Percentiles rank a stretch among this genome's conserved stretches.
These are phyloP conservation scores for Zaprionus ornatus DNA, from an alignment of 1,140 invertebrate genomes.

Conservation along the genomic window DNA sequence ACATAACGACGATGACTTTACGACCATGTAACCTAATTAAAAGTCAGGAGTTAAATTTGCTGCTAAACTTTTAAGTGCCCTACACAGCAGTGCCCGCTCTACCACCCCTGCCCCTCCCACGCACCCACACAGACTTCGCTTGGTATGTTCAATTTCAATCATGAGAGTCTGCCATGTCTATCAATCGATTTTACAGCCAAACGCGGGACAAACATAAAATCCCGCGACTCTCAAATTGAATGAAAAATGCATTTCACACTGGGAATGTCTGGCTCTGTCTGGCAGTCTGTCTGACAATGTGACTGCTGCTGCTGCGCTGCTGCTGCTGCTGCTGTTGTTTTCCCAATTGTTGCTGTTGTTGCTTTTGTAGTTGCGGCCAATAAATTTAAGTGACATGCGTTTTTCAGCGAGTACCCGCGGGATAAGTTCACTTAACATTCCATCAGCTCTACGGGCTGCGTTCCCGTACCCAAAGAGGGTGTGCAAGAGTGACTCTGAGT, in stretches of 20 bases:
- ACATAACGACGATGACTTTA: constrained; percentile 46
- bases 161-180: constrained; percentile 58
- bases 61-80: constrained; percentile 61
- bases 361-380: constrained; percentile 69
- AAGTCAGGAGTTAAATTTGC: constrained; percentile 62
- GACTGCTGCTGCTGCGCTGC: background rate
- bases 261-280: constrained; percentile 30
- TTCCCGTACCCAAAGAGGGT: background rate
- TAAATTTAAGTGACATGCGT: constrained; percentile 82
- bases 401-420: constrained; percentile 80
- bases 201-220: constrained; percentile 58
- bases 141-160: constrained; percentile 68
- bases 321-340: constrained; percentile 31
- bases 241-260: constrained; percentile 79
- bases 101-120: constrained; percentile 1
- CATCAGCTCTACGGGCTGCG: constrained; percentile 58
- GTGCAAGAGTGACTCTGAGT: background rate
- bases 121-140: constrained; percentile 10
- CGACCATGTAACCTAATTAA: constrained; percentile 73
- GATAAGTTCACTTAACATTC: constrained; percentile 75
- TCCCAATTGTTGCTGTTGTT: constrained; percentile 36
- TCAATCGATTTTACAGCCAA: constrained; percentile 78
- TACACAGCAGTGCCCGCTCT: background rate
- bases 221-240: constrained; percentile 64
- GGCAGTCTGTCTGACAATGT: background rate